Percentiles rank a stretch among this genome's conserved stretches.
Evolutionary conservation across 2,888 invertebrate genomes (phyloP).

Genomic region (Apamea anceps): DNA sequence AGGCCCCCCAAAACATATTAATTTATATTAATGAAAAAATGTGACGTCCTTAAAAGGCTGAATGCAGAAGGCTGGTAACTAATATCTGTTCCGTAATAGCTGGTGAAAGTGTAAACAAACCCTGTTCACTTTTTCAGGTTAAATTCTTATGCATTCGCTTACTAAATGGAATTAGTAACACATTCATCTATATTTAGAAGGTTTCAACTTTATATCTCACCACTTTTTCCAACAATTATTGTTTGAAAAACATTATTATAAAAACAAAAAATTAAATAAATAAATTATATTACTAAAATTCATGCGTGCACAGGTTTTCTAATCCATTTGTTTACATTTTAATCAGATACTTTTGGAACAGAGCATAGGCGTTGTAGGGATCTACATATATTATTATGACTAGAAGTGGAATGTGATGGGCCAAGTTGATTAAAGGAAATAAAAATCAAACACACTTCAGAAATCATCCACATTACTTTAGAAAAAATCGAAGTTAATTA

Average conservation of each 20-base stretch:
- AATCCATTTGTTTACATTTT: not conserved
- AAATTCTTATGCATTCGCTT: too few species aligned
- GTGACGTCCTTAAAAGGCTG: not conserved
- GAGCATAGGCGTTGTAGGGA: too few species aligned
- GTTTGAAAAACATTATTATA: too few species aligned
- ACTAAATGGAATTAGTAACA: not conserved
- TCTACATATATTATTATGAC: too few species aligned
- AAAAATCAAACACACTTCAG: constrained; percentile 1
- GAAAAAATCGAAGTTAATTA: constrained; percentile 33
- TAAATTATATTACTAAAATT: too few species aligned
- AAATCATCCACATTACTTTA: constrained; percentile 27
- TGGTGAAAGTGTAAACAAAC: not conserved
- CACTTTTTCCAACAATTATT: not conserved
- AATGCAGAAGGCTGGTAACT: not conserved
- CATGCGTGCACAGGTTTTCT: too few species aligned
- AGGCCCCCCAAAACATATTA: too few species aligned
- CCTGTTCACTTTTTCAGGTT: not conserved
- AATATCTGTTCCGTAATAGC: not conserved
- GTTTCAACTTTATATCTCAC: not conserved
- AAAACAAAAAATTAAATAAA: too few species aligned
- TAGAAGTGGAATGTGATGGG: not conserved
- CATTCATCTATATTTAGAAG: not conserved
- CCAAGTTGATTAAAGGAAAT: constrained; percentile 6
- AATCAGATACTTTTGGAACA: not conserved
- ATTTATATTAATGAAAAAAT: too few species aligned